Evolutionary conservation across 2,888 invertebrate species (phyloP), one percentile per base, ranked within the genome.

Genomic region (Scelioninae gen. 2): DNA sequence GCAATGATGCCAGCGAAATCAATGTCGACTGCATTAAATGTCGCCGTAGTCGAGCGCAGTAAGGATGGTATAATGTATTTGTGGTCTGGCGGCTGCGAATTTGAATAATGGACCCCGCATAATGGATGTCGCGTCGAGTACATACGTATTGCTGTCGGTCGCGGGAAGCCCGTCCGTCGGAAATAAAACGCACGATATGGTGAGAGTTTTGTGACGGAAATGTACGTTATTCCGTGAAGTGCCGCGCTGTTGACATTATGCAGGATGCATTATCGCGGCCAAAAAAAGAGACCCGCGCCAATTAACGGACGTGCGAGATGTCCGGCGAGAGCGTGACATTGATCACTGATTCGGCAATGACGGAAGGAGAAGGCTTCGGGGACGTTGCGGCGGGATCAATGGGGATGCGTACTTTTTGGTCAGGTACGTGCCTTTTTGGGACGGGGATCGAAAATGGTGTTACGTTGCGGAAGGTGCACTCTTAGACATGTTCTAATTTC

Each of bases 41-140:
- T 65, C 41, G 74, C 22, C 52, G 70, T 71, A 55, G 65, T 52
- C 60, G 63, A 31, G 63, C 57, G 57, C 60, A 67, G 71, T 70
- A 70, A 74, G 74, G 65, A 74, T 60, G 48, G 70, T 53, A 71
- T 70, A 74, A 71, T 71, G 74, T 80, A 79, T 80, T 80, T 79
- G 79, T 80, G 79, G 78, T 77, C 73, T 63, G 75, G 75, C 67
- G 80, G 76, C 75, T 75, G 77, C 68, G 74, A 72, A 72, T 80
- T 80, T 80, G 79, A 80, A 80, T 80, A 80, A 80, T 79, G 78
- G 77, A 75, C 79, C n/a, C 77, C 78, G 80, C 79, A 80, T 80
- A 80, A 79, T 80, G 80, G 79, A 79, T 78, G 78, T 73, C 65
- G 76, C 77, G 79, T 77, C 77, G 79, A 77, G 75, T 73, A 71